Conservation (phyloP, 92 coral and sea anemone species). For the Plumapathes pennacea region DNA sequence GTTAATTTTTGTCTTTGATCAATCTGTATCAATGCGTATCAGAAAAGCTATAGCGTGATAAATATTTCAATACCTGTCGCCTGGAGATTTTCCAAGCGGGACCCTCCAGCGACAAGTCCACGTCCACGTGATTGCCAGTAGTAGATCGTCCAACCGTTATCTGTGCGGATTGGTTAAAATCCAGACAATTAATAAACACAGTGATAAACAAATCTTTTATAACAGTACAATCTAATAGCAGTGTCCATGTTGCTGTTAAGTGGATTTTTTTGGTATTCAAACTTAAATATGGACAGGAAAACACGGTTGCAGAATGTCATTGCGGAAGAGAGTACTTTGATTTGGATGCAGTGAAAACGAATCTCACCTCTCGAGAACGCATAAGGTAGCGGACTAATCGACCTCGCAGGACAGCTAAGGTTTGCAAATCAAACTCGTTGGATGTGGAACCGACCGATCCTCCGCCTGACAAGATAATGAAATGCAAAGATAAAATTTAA, state of each 20-base stretch:
- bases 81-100: conserved; percentile 98
- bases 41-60: too few species aligned
- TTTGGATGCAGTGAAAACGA: background rate
- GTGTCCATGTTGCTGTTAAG: too few species aligned
- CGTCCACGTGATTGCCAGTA: conserved; percentile 88
- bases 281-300: too few species aligned
- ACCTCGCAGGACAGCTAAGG: conserved; percentile 96
- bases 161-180: too few species aligned
- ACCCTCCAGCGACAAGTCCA: conserved; percentile 94
- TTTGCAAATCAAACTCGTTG: conserved; percentile 93
- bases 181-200: too few species aligned
- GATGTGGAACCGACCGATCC: conserved; percentile 59
- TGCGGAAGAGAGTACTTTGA: too few species aligned
- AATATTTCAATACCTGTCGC: conserved; percentile 63
- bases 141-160: conserved; percentile 95
- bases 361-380: conserved; percentile 93
- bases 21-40: too few species aligned
- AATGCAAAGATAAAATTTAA: background rate
- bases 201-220: too few species aligned
- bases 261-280: too few species aligned
- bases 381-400: conserved; percentile 90
- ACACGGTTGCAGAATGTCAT: too few species aligned
- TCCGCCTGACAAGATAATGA: conserved; percentile 11
- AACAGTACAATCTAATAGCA: too few species aligned
- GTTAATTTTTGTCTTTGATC: too few species aligned